Evolutionary conservation across 2,888 invertebrate species (phyloP).

Genomic region (Caradrina clavipalpis): DNA sequence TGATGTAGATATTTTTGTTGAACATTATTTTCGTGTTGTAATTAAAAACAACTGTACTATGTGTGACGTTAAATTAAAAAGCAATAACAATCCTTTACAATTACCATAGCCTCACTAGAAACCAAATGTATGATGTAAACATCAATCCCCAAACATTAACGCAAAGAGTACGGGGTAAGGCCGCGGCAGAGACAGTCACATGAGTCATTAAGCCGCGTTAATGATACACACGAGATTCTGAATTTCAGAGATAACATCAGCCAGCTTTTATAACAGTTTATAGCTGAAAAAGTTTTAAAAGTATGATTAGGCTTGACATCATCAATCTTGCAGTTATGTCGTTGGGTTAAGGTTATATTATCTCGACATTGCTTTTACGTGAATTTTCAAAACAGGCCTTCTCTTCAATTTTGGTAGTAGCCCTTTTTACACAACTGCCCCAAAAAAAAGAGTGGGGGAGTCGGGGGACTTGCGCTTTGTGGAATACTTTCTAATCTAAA

Average conservation of each 20-base stretch:
- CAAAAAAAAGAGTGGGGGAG: too few species aligned
- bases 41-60: too few species aligned
- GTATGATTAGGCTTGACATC: conserved; percentile 21
- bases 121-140: conserved; percentile 41
- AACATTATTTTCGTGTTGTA: too few species aligned
- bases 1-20: too few species aligned
- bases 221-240: conserved; percentile 53
- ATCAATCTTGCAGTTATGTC: conserved; percentile 15
- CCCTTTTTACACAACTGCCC: too few species aligned
- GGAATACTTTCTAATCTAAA: too few species aligned
- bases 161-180: conserved; percentile 10
- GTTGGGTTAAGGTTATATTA: conserved; percentile 4
- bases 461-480: too few species aligned
- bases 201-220: conserved; percentile 54
- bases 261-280: conserved; percentile 50
- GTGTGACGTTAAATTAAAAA: background rate
- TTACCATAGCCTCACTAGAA: conserved; percentile 9
- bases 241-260: conserved; percentile 57
- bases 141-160: conserved; percentile 39
- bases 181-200: conserved; percentile 42
- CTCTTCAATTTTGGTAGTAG: background rate
- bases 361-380: background rate
- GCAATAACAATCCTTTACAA: conserved; percentile 21
- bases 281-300: conserved; percentile 42
- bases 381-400: background rate